Evolutionary conservation across 2,888 invertebrate species (phyloP).

Genomic region (Drosophila meridiana): DNA sequence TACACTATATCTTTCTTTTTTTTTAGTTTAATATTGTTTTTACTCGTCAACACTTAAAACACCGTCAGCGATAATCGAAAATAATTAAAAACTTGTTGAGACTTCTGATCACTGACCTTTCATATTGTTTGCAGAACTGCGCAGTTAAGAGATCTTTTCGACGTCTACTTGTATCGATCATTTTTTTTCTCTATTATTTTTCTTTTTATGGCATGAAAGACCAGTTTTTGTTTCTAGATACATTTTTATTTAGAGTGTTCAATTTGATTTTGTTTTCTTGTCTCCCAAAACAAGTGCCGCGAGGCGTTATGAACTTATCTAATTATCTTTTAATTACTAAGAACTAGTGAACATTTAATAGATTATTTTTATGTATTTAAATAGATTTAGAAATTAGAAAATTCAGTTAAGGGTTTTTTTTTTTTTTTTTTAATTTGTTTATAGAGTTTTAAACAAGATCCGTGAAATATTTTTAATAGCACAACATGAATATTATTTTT

Average conservation of each 20-base stretch:
- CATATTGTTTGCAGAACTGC: conserved; percentile 30
- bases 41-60: conserved; percentile 17
- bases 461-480: too few relatives aligned
- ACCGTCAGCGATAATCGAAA: conserved; percentile 25
- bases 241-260: conserved; percentile 10
- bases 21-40: conserved; percentile 12
- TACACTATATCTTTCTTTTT: neutral
- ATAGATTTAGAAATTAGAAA: too few relatives aligned
- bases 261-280: neutral
- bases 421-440: too few relatives aligned
- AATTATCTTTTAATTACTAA: neutral
- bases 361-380: too few relatives aligned
- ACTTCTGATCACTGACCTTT: conserved; percentile 48
- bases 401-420: too few relatives aligned
- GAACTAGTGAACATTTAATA: too few relatives aligned
- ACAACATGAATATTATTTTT: neutral
- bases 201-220: neutral
- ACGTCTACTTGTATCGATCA: neutral
- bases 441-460: too few relatives aligned
- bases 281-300: conserved; percentile 5
- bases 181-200: neutral
- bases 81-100: conserved; percentile 32
- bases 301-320: neutral
- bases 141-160: conserved; percentile 28
- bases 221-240: conserved; percentile 14